Base-by-base conservation (phyloP, 2,888 invertebrate species). In the Ichneumoninae sp. region DNA sequence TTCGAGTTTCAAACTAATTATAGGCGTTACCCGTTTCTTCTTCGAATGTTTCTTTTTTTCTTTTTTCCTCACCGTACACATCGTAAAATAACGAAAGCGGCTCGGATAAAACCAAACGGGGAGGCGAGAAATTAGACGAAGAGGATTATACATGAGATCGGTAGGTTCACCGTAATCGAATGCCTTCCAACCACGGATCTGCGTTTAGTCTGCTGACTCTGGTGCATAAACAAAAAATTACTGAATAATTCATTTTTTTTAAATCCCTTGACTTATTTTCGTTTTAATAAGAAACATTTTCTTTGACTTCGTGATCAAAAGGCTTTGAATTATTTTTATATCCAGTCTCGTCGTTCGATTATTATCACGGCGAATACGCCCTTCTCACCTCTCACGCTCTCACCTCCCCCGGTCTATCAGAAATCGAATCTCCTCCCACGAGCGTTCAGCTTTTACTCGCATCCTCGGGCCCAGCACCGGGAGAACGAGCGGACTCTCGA, bases 1-100 rank as follows among this genome's bases (percentile, higher is more conserved):
- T 84, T 66, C 80, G 75, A 86, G 82, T 78, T 86, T 66, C 83
- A 83, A 86, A 86, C 86, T 86, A 86, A 86, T 86, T 84, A 84
- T 82, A 83, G 85, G 82, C 85, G 77, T 69, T 71, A 69, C 82
- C 81, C 71, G 60, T 57, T 75, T 66, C 33, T 80, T 75, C 6
- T 19, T 19, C 8, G 40, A 40, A 10, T 8, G 6, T 40, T 40
- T 40, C 8, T 40, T 40, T 10, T 70, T 33, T 60, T 60, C 22
- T 40, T 26, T 50, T 62, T 72, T 85, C 80, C 80, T 85, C 81
- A 80, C 83, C 80, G 83, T 69, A 81, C 82, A 70, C 77, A 82
- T 86, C 85, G 85, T 86, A 84, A 84, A 86, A 75, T 82, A 82
- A 80, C 54, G 69, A 80, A 69, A 65, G 75, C 70, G 68, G 77